Conservation (phyloP, 2,113 vertebrate genomes). For the Ivindomyrus marchei region DNA sequence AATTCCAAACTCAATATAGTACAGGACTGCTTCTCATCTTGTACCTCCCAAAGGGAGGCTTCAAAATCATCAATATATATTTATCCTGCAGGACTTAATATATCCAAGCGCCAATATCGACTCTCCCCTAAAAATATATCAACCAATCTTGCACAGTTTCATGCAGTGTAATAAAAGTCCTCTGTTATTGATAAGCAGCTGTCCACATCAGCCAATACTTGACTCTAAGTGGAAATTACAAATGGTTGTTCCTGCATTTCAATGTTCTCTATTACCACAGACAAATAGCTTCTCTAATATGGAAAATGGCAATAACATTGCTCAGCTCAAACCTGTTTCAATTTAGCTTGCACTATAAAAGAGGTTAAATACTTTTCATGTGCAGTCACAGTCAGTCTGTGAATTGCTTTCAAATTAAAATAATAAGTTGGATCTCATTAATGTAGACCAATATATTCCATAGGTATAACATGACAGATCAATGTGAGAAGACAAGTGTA, state of each 20-base stretch:
- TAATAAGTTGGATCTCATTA: conserved; percentile 13
- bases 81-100: conserved; percentile 63
- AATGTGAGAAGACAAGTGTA: background rate
- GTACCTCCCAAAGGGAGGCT: conserved; percentile 48
- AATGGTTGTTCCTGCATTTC: conserved; percentile 9
- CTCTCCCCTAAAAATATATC: conserved; percentile 49
- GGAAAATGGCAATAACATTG: conserved; percentile 28
- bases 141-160: conserved; percentile 56
- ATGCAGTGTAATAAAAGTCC: conserved; percentile 55
- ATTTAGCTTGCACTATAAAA: background rate
- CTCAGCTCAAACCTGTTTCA: background rate
- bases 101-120: conserved; percentile 61
- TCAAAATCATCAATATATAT: conserved; percentile 67
- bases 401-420: conserved; percentile 17
- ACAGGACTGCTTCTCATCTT: conserved; percentile 57
- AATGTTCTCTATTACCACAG: conserved; percentile 23
- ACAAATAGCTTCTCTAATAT: conserved; percentile 15
- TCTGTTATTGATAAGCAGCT: conserved; percentile 35
- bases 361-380: background rate
- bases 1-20: conserved; percentile 60
- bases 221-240: conserved; percentile 25
- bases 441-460: background rate
- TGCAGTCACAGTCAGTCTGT: background rate
- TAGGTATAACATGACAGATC: background rate
- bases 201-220: conserved; percentile 7